Evolutionary conservation across 1,140 invertebrate species (phyloP), one percentile per base, ranked within the genome.

Genomic region (Zophobas morio): DNA sequence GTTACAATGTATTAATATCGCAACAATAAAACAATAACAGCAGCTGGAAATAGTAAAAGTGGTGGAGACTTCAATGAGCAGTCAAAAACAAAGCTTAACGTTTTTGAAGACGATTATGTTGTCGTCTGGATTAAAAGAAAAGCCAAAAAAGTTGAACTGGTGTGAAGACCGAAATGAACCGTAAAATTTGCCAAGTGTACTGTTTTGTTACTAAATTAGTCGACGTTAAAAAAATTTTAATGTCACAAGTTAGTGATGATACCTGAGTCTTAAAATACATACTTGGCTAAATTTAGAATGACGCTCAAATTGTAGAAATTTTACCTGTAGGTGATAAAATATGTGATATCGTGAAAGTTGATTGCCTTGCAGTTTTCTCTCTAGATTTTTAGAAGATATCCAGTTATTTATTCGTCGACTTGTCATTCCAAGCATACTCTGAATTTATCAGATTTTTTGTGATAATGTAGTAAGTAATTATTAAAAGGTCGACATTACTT

Each of bases 341-440:
- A 66, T 73, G 40, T 56, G 66, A 71, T 79, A 79, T 53, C 76
- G 81, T 82, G 81, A 82, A 80, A 82, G 81, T 80, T 71, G 77
- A 77, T 79, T 77, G 49, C 80, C 76, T 81, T 81, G 76, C 72
- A 78, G 72, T 79, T 81, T 81, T 80, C 77, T 76, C 77, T 80
- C 47, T 49, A 71, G 73, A 70, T 70, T 76, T 76, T 76, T 60
- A 76, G 57, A 73, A 73, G 70, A 53, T 73, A 66, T 66, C 60
- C 39, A 46, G 34, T 60, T n/a, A 66, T 66, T 66, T 66, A 66
- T 66, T 66, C 42, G 60, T 66, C 39, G 39, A 66, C 37, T 66
- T 66, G 60, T 66, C 60, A 66, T 66, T 66, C 60, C 39, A 42
- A 6, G 39, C 60, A 66, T 66, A 66, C 42, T 66, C 37, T 33